These are phyloP conservation scores for Seira sanloemensis DNA, from an alignment of 2,888 invertebrate species.

Conservation along the genomic window DNA sequence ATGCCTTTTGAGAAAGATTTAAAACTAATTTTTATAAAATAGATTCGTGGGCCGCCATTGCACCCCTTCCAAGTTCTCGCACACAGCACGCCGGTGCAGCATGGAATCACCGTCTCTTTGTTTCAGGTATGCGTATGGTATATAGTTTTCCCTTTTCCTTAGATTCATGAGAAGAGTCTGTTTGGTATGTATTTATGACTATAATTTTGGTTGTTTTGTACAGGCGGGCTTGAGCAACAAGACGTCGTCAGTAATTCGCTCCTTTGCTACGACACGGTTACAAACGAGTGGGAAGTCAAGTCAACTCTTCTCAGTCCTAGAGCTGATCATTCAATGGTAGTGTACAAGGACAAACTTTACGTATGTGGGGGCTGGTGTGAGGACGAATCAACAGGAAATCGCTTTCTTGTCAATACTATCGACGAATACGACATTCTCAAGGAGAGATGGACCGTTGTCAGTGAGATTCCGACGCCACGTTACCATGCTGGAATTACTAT, in stretches of 20 bases:
- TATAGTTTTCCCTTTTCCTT: conserved; percentile 7
- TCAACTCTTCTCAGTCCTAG: conserved; percentile 80
- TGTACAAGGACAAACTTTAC: conserved; percentile 79
- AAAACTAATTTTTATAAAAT: background rate
- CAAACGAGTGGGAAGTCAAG: conserved; percentile 79
- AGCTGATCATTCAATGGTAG: conserved; percentile 82
- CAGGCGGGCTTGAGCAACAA: conserved; percentile 80
- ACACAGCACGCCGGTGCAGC: conserved; percentile 81
- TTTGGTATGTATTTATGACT: conserved; percentile 67
- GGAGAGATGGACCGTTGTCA: conserved; percentile 81
- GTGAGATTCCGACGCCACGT: conserved; percentile 81
- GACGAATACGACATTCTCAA: conserved; percentile 81
- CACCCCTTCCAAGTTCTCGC: conserved; percentile 79
- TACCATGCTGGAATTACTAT: conserved; percentile 83
- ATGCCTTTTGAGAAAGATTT: background rate
- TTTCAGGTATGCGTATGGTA: conserved; percentile 74
- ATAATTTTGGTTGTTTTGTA: conserved; percentile 76
- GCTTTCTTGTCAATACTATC: conserved; percentile 80
- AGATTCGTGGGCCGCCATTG: conserved; percentile 80
- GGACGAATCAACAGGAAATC: conserved; percentile 77
- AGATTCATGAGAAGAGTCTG: background rate
- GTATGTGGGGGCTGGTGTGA: conserved; percentile 80
- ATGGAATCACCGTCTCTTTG: conserved; percentile 75
- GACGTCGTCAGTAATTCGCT: conserved; percentile 78
- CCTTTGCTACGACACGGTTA: conserved; percentile 78